Conservation (phyloP, 2,888 invertebrate genomes). For the Agriopis aurantiaria region DNA sequence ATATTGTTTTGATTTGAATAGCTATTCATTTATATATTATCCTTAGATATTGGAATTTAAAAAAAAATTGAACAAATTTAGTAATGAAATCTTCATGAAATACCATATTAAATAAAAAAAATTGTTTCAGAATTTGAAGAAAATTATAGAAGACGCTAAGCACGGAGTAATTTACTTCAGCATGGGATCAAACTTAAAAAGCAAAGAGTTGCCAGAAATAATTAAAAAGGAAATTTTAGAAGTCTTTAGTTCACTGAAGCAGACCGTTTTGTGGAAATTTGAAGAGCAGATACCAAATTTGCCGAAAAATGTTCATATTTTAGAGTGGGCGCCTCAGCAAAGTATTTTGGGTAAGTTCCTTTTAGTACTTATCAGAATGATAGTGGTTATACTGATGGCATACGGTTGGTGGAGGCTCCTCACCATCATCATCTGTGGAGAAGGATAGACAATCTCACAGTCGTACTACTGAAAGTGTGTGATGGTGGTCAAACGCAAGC, state of each 20-base stretch:
- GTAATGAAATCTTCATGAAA: neutral
- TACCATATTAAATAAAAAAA: neutral
- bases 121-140: constrained; percentile 60
- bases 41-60: no score
- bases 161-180: constrained; percentile 82
- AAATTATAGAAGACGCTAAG: constrained; percentile 71
- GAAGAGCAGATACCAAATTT: constrained; percentile 62
- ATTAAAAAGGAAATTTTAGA: constrained; percentile 62
- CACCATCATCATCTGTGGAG: no score
- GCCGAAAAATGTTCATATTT: constrained; percentile 73
- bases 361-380: neutral
- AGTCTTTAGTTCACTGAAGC: constrained; percentile 72
- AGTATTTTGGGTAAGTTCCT: constrained; percentile 54
- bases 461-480: no score
- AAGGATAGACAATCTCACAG: no score
- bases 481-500: no score
- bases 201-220: constrained; percentile 66
- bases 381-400: no score
- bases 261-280: constrained; percentile 82
- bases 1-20: neutral
- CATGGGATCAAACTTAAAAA: constrained; percentile 75
- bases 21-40: no score
- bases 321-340: constrained; percentile 75
- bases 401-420: no score
- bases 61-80: no score